These are phyloP conservation scores for Tyria jacobaeae DNA, from an alignment of 2,888 invertebrate species.

Conservation along the genomic window DNA sequence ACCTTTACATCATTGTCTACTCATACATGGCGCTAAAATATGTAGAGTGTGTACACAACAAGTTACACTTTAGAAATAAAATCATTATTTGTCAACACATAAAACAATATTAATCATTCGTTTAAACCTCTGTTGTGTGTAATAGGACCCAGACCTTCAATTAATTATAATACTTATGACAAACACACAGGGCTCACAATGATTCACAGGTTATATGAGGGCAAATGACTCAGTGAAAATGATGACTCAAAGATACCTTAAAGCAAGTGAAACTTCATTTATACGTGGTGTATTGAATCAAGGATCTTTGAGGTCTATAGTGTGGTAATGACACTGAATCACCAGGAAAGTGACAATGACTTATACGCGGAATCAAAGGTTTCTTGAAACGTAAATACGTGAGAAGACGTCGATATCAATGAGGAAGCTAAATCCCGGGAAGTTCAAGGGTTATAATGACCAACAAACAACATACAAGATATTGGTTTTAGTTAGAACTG, in stretches of 20 bases:
- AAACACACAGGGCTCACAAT: conserved; percentile 44
- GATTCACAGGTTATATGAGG: conserved; percentile 45
- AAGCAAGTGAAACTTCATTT: conserved; percentile 46
- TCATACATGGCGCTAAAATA: neutral
- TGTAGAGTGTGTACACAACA: neutral
- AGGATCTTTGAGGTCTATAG: conserved; percentile 28
- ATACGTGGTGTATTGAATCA: conserved; percentile 32
- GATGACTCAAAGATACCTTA: conserved; percentile 61
- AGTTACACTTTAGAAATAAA: neutral
- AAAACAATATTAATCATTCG: conserved; percentile 6
- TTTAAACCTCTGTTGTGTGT: conserved; percentile 4
- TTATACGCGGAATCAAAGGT: conserved; percentile 29
- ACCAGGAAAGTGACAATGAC: conserved; percentile 25
- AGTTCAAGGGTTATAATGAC: neutral
- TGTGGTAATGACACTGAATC: conserved; percentile 55
- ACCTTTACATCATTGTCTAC: neutral
- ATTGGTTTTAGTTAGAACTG: neutral
- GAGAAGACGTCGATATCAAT: conserved; percentile 27
- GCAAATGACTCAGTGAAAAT: conserved; percentile 54
- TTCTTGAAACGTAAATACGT: conserved; percentile 10
- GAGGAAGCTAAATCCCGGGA: conserved; percentile 16
- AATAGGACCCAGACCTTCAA: conserved; percentile 19
- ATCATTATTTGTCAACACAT: conserved; percentile 10
- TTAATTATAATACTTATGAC: conserved; percentile 37
- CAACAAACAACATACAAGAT: neutral